Percentiles rank a stretch among this genome's conserved stretches.
phyloP scores from a whole-genome alignment of 2,797 vertebrate genomes.

The Coregonus sp. region DNA sequence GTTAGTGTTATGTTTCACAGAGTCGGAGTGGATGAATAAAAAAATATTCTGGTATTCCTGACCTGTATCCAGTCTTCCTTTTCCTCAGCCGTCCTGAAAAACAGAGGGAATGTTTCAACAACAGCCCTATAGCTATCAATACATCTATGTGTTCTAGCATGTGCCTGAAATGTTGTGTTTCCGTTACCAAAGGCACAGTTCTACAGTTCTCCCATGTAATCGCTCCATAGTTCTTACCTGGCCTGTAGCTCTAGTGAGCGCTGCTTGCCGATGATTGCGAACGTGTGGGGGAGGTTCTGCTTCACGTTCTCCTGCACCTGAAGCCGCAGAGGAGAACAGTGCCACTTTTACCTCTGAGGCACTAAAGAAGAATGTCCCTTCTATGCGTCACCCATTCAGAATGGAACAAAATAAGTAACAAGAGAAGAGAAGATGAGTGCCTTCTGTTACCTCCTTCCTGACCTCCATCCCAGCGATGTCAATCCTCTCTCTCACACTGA shows the following conservation, averaged over 20 bases:
- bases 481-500: conserved; percentile 94
- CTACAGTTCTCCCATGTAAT: neutral
- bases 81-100: conserved; percentile 90
- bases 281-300: conserved; percentile 84
- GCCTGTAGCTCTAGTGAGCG: conserved; percentile 92
- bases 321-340: conserved; percentile 29
- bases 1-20: neutral
- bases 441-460: conserved; percentile 4
- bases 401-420: too few relatives aligned
- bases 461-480: conserved; percentile 96
- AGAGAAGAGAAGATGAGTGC: too few relatives aligned
- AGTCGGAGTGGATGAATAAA: too few relatives aligned
- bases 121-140: neutral
- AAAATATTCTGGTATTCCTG: conserved; percentile 45
- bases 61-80: conserved; percentile 96
- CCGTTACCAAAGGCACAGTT: neutral
- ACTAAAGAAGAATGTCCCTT: neutral
- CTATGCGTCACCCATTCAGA: neutral
- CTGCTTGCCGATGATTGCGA: conserved; percentile 88
- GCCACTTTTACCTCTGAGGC: neutral
- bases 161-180: neutral
- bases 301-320: conserved; percentile 91
- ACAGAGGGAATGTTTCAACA: conserved; percentile 13
- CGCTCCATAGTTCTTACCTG: conserved; percentile 73
- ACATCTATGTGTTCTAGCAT: neutral